Percentiles rank a stretch among this genome's conserved stretches.
Evolutionary conservation across 1,140 invertebrate species (phyloP).

Genomic region (Papilio aristodemus): DNA sequence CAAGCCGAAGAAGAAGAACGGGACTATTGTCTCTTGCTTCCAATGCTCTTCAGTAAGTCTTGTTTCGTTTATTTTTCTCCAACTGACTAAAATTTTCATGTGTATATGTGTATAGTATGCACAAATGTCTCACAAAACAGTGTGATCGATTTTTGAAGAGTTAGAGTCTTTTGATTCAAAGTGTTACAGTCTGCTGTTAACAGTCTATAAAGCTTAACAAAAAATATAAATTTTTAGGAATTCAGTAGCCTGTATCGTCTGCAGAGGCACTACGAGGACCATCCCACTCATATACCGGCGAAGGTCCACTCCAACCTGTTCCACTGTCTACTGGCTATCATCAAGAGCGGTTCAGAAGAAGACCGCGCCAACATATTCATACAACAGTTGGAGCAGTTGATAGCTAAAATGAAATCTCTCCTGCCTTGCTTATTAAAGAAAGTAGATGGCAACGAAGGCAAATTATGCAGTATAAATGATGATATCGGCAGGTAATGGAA

Average conservation of each 20-base stretch:
- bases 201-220: not conserved
- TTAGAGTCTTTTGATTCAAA: too few species aligned
- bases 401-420: conserved; percentile 60
- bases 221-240: conserved; percentile 52
- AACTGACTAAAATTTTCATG: too few species aligned
- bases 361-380: conserved; percentile 58
- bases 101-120: too few species aligned
- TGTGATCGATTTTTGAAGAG: too few species aligned
- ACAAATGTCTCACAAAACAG: too few species aligned
- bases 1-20: conserved; percentile 55
- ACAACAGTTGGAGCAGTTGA: conserved; percentile 63
- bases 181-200: too few species aligned
- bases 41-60: conserved; percentile 66
- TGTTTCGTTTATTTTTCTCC: conserved; percentile 1
- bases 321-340: conserved; percentile 64
- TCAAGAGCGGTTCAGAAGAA: conserved; percentile 53
- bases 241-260: conserved; percentile 63
- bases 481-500: conserved; percentile 62
- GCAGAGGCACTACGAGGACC: conserved; percentile 63
- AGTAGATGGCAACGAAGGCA: conserved; percentile 43
- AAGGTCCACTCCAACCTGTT: conserved; percentile 65
- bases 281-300: conserved; percentile 65
- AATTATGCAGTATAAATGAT: conserved; percentile 59
- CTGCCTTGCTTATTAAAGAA: conserved; percentile 60
- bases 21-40: conserved; percentile 52